These are phyloP conservation scores for Baccha elongata DNA, from an alignment of 2,888 invertebrate species.

Conservation along the genomic window DNA sequence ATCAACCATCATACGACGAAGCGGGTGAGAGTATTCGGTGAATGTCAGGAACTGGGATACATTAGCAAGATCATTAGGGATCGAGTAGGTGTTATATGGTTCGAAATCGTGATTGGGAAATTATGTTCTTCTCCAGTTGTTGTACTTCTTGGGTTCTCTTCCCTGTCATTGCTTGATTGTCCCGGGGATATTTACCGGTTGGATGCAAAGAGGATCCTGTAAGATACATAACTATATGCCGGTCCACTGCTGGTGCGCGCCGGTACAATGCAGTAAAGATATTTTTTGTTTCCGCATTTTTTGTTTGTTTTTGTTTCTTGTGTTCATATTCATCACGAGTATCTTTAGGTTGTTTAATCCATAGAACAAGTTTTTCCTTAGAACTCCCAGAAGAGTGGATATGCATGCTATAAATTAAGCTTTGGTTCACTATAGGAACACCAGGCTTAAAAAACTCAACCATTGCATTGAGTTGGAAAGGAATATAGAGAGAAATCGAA, in stretches of 20 bases:
- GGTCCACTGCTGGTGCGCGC: not conserved
- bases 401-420: not conserved
- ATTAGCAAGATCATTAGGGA: constrained; percentile 69
- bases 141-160: constrained; percentile 18
- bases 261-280: constrained; percentile 50
- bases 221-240: not conserved
- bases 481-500: constrained; percentile 47
- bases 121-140: constrained; percentile 54
- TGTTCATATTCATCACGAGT: constrained; percentile 58
- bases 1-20: constrained; percentile 14
- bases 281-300: constrained; percentile 22
- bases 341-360: constrained; percentile 49
- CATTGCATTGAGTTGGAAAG: not conserved
- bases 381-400: not conserved
- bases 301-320: constrained; percentile 3
- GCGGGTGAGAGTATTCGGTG: constrained; percentile 45
- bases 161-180: constrained; percentile 53
- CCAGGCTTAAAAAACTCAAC: too few species aligned
- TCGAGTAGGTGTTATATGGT: constrained; percentile 73
- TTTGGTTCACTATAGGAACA: not conserved
- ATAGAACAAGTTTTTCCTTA: constrained; percentile 61
- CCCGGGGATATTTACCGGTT: constrained; percentile 53
- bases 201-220: not conserved
- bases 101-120: constrained; percentile 70
- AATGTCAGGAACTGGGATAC: constrained; percentile 65